A percentile compares a stretch with the other conserved stretches of the same genome.
These are phyloP conservation scores for Acrocephalus scirpaceus DNA, from an alignment of 2,797 vertebrate species.

Conservation along the genomic window DNA sequence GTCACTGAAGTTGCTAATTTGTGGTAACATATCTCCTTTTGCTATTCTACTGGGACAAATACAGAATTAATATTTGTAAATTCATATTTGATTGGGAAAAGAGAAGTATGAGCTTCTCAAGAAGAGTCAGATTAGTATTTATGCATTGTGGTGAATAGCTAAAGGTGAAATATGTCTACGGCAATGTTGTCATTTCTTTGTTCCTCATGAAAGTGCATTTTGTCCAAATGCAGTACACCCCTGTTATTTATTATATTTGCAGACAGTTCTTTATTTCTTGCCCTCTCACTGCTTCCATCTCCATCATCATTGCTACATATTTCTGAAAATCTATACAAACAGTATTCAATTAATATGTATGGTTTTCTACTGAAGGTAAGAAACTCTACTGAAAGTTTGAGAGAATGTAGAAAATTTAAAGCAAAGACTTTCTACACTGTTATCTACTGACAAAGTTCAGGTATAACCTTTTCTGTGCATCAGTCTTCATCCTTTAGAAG, in stretches of 20 bases:
- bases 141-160: not conserved
- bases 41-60: slow-evolving; percentile 1
- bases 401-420: not conserved
- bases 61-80: not conserved
- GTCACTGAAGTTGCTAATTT: slow-evolving; percentile 10
- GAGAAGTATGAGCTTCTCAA: not conserved
- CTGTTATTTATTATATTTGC: not conserved
- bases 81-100: not conserved
- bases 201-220: not conserved
- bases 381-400: not conserved
- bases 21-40: not conserved
- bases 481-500: not conserved
- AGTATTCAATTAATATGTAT: not conserved
- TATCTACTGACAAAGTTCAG: not conserved
- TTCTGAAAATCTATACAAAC: not conserved
- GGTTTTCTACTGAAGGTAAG: not conserved
- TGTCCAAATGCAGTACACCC: not conserved
- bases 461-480: not conserved
- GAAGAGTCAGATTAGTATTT: not conserved
- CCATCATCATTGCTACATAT: not conserved
- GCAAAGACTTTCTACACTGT: not conserved
- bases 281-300: not conserved
- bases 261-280: not conserved
- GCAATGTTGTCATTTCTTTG: not conserved
- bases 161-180: not conserved